phyloP scores from a whole-genome alignment of 2,888 invertebrate species.

The Pyrrhia umbra region DNA sequence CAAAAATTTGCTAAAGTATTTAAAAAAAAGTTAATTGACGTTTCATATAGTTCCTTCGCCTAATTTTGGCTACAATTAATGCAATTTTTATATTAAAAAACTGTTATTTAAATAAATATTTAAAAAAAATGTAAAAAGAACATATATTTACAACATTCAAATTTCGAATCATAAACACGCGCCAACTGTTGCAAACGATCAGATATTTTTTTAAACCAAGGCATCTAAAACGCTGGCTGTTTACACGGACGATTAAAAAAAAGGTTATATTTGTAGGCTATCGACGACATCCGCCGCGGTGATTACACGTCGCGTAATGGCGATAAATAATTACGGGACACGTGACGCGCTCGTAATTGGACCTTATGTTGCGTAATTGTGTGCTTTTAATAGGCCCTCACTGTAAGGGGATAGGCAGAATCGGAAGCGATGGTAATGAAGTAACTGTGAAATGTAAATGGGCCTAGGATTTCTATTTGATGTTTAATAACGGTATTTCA shows the following conservation, averaged over 20 bases:
- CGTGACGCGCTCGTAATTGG: conserved; percentile 53
- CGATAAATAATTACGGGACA: conserved; percentile 58
- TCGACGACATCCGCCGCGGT: conserved; percentile 54
- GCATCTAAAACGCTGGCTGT: conserved; percentile 42
- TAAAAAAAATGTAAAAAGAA: not conserved
- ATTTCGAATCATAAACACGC: conserved; percentile 40
- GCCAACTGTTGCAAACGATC: conserved; percentile 43
- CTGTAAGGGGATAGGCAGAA: conserved; percentile 15
- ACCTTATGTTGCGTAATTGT: conserved; percentile 22
- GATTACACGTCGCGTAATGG: conserved; percentile 56
- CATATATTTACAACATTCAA: conserved; percentile 22
- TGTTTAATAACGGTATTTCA: no score
- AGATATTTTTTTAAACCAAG: conserved; percentile 38
- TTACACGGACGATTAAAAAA: conserved; percentile 46
- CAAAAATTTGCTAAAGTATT: no score
- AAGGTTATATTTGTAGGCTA: conserved; percentile 56
- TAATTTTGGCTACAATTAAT: no score
- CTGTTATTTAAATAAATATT: not conserved
- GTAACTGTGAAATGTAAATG: not conserved
- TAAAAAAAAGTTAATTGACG: no score
- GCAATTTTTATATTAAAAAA: no score
- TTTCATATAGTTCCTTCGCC: no score
- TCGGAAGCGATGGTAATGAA: conserved; percentile 38
- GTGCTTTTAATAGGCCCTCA: conserved; percentile 44
- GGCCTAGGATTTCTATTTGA: not conserved